Evolutionary conservation across 2,888 invertebrate species (phyloP), one percentile per base, ranked within the genome.

Genomic region (Sarcophaga caerulescens): DNA sequence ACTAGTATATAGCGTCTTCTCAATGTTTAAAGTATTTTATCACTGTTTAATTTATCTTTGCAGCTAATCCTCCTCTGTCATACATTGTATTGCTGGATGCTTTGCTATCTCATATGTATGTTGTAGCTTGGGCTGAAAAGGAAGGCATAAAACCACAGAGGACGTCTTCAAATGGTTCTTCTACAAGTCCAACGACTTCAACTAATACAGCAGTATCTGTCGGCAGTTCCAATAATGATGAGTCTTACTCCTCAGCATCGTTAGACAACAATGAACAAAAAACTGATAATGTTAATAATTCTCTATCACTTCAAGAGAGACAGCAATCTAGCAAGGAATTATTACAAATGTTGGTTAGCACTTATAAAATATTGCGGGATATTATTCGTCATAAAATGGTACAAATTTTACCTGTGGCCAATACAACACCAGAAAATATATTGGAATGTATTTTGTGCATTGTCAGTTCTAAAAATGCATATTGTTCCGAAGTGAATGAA

Each of bases 61-160:
- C 85, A 90, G 90, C 89, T 45, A 91, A 90, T 88, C 92, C 93
- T 0, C 91, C 92, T n/a, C 87, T 93, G 3, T 92, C 93, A 0
- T 91, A 93, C 84, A 89, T 93, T 2, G 89, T 93, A 12, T 85
- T 93, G 3, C 87, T 93, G 17, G 93, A 93, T 86, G 92, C 92
- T 1, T 71, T 93, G 11, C 87, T 93, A 65, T 91, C 93, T 0
- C 93, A 93, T 68, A 92, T 93, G 92, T 92, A 93, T 73, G 93
- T 92, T 3, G 90, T 92, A 8, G 90, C 90, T 11, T 93, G 93
- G 91, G 91, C 93, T 0, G 92, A 91, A 52, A 92, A 92, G 71
- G 92, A 92, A 77, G 93, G 92, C 12, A 89, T 89, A 3, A 92
- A 89, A 85, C 90, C 85, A 23, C 89, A 69, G 85, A 88, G 63